Base-by-base conservation (phyloP, 2,888 invertebrate species). In the Chironomus riparius region DNA sequence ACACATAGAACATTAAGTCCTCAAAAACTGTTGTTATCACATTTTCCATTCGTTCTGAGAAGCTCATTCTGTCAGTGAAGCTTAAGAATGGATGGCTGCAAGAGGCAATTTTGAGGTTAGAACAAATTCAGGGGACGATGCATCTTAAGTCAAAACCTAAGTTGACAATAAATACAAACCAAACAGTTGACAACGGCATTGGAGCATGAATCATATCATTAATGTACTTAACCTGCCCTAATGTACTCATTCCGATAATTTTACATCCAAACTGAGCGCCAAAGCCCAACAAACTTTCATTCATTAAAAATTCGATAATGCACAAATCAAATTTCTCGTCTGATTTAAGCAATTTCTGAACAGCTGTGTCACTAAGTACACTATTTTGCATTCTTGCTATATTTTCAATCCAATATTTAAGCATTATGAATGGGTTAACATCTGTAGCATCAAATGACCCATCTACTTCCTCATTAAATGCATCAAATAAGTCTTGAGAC, bases 31-130 rank as follows among this genome's bases (percentile, higher is more conserved):
- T 22, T 15, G 79, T 80, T 0, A 81, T 79, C 18, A 84, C 78
- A 77, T 85, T 85, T 61, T 77, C 77, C 0, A 82, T 70, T 69
- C 85, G 80, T 78, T 85, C 79, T 3, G 77, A 50, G 28, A 84
- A 80, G 0, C 78, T 80, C 85, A 85, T 85, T 56, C 78, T 81
- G 78, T 83, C 81, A 4, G 80, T 80, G 69, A 81, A 82, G 6
- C 79, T 78, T 0, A 81, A 75, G 77, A 82, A 77, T 0, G 80
- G 76, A 77, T 79, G 79, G 0, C 68, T 68, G n/a, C 2, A 68
- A 68, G 18, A 68, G 2, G 48, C 3, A 48, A 48, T 48, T 4
- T 48, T 24, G 24, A 24, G 2, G 4, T 24, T 48, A n/a, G 6
- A 48, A n/a, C 1, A 48, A 48, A 3, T 12, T 48, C n/a, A n/a